These are phyloP conservation scores for Telmatochromis brichardi DNA, from an alignment of 2,113 vertebrate genomes.

Conservation along the genomic window DNA sequence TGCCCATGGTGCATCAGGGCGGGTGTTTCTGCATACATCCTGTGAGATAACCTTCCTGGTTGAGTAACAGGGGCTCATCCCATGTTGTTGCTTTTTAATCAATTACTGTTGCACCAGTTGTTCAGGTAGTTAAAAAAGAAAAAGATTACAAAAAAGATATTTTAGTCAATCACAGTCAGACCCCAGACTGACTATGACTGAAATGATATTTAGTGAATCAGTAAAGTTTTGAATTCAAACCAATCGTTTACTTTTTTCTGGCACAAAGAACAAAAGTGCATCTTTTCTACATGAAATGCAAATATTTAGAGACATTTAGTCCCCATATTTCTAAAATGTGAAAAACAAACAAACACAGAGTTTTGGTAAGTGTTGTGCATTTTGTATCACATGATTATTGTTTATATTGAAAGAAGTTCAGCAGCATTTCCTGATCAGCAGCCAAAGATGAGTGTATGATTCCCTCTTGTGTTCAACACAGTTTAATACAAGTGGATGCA, in stretches of 20 bases:
- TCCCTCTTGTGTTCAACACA: background rate
- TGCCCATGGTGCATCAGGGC: background rate
- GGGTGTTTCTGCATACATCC: constrained; percentile 5
- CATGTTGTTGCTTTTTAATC: background rate
- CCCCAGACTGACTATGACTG: background rate
- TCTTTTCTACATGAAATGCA: background rate
- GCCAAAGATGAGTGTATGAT: background rate
- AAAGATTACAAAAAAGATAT: background rate
- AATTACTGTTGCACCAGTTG: background rate
- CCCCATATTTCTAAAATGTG: background rate
- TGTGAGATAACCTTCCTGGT: constrained; percentile 26
- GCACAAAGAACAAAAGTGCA: background rate
- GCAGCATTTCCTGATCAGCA: background rate
- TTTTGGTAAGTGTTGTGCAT: background rate
- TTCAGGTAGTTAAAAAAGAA: background rate
- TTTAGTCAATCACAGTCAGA: background rate
- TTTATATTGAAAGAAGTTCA: background rate
- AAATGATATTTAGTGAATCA: background rate
- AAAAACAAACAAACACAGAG: background rate
- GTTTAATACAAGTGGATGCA: background rate
- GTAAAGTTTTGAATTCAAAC: background rate
- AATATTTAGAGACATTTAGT: background rate
- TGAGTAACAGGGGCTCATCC: background rate
- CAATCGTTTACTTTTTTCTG: background rate
- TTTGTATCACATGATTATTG: background rate